Conservation (phyloP, 2,797 vertebrate genomes). For the Hippoglossus hippoglossus region DNA sequence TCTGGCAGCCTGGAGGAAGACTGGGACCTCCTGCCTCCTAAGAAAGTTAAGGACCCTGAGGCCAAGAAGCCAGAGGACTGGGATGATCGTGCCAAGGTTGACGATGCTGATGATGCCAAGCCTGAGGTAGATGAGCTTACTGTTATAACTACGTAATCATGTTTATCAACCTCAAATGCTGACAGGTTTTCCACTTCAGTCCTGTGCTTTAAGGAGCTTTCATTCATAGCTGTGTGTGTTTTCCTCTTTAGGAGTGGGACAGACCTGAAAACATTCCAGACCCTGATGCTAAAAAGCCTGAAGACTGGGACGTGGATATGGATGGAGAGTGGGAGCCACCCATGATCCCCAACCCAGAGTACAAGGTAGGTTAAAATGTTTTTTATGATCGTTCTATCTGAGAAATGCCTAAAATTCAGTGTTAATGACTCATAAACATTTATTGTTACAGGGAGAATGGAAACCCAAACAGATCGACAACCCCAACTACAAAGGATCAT, state of each 20-base stretch:
- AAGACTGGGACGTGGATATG: constrained; percentile 98
- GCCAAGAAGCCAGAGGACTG: constrained; percentile 95
- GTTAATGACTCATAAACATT: neutral
- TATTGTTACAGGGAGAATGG: constrained; percentile 83
- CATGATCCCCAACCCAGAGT: constrained; percentile 94
- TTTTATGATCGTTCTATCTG: neutral
- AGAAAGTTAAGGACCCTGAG: constrained; percentile 93
- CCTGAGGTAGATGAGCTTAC: constrained; percentile 84
- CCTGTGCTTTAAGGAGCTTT: neutral
- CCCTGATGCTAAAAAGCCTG: constrained; percentile 94
- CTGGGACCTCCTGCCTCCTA: constrained; percentile 93
- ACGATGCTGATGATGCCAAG: constrained; percentile 91
- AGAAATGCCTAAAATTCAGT: neutral
- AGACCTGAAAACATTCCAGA: constrained; percentile 94
- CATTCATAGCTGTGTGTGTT: neutral
- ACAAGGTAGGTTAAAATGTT: constrained; percentile 84
- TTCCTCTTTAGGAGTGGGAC: constrained; percentile 89
- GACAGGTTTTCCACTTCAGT: neutral
- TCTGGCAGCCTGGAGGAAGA: constrained; percentile 93
- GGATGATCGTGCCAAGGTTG: constrained; percentile 92
- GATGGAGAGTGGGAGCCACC: constrained; percentile 98
- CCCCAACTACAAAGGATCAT: constrained; percentile 85
- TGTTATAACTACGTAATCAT: neutral
- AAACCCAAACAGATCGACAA: constrained; percentile 87
- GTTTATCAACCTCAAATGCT: neutral